Evolutionary conservation across 1,140 invertebrate species (phyloP).

Genomic region (Lerema accius): DNA sequence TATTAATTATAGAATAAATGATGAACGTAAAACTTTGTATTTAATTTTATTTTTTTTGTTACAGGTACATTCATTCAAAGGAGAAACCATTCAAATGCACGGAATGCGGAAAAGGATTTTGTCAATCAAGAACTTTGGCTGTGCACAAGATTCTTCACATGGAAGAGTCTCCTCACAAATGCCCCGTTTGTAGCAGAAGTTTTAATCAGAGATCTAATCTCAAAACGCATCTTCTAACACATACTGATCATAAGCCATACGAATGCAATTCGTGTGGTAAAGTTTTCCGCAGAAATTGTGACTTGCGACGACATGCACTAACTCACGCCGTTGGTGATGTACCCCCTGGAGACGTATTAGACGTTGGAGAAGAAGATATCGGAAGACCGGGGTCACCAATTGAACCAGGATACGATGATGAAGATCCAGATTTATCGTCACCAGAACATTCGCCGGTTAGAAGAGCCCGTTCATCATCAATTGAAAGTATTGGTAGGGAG

Average conservation of each 20-base stretch:
- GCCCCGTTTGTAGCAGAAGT: conserved; percentile 93
- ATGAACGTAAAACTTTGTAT: conserved; percentile 33
- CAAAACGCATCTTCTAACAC: conserved; percentile 96
- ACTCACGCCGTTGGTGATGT: conserved; percentile 94
- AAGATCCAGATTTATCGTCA: conserved; percentile 83
- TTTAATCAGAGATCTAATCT: conserved; percentile 97
- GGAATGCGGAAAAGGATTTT: conserved; percentile 98
- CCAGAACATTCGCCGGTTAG: conserved; percentile 83
- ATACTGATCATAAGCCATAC: conserved; percentile 97
- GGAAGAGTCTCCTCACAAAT: conserved; percentile 96
- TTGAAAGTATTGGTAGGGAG: conserved; percentile 73
- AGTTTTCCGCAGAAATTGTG: conserved; percentile 93
- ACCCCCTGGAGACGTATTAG: conserved; percentile 87
- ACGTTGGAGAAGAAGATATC: conserved; percentile 85
- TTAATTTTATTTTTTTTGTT: conserved; percentile 74
- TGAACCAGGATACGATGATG: conserved; percentile 83
- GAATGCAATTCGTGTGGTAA: conserved; percentile 95
- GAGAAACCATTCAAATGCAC: conserved; percentile 98
- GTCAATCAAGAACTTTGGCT: conserved; percentile 95
- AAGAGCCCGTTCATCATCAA: conserved; percentile 77
- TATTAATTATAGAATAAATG: conserved; percentile 25
- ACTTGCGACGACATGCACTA: conserved; percentile 91
- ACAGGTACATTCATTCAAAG: conserved; percentile 97
- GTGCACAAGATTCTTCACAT: conserved; percentile 97
- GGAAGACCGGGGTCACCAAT: conserved; percentile 77